Evolutionary conservation across 2,797 vertebrate genomes (phyloP).

Genomic region (Anolis apletophallus): DNA sequence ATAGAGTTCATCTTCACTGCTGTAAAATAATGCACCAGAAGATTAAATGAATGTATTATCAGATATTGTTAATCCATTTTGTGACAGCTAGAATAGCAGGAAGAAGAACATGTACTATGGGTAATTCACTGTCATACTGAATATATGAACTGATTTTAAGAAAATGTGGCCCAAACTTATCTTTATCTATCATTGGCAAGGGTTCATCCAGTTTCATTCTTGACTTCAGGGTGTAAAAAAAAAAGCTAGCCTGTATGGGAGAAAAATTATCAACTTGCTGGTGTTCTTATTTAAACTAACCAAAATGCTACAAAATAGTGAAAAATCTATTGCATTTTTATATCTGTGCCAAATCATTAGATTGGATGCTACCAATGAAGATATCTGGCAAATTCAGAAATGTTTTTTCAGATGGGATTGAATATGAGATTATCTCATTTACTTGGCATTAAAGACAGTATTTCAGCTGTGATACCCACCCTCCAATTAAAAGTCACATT

Average conservation of each 20-base stretch:
- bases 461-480: constrained; percentile 6
- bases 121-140: not conserved
- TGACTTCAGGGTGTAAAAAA: not conserved
- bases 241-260: not conserved
- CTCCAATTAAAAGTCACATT: constrained; percentile 23
- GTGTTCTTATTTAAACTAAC: not conserved
- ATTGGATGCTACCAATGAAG: not conserved
- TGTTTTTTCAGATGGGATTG: not conserved
- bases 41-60: not conserved
- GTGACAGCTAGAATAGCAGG: not conserved
- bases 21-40: not conserved
- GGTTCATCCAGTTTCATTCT: not conserved
- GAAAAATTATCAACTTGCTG: not conserved
- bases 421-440: constrained; percentile 21
- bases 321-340: no score
- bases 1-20: not conserved
- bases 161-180: not conserved
- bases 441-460: not conserved
- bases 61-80: not conserved
- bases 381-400: not conserved
- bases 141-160: not conserved
- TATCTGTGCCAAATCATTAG: not conserved
- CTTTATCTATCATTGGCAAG: not conserved
- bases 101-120: not conserved
- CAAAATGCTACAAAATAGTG: not conserved